phyloP scores from a whole-genome alignment of 2,888 invertebrate genomes.

The Callinectes sapidus region DNA sequence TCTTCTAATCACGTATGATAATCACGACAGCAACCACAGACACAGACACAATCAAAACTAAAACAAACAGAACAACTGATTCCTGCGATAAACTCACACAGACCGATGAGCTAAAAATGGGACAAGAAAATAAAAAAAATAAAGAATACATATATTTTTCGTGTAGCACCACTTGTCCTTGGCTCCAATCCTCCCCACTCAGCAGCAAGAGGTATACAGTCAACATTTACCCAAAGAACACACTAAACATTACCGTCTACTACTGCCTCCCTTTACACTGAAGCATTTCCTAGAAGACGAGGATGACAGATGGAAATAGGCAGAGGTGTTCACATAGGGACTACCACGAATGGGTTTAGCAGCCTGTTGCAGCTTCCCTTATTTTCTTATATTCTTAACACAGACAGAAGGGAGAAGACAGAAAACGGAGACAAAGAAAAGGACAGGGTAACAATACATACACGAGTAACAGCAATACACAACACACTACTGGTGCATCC shows the following conservation, averaged over 20 bases:
- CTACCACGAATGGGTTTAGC: too few species aligned
- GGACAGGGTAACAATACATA: neutral
- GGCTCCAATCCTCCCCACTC: neutral
- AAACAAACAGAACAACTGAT: too few species aligned
- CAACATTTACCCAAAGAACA: neutral
- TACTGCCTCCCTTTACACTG: neutral
- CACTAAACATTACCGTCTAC: conserved; percentile 8
- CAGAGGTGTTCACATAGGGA: too few species aligned
- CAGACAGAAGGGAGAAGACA: neutral
- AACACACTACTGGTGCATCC: neutral
- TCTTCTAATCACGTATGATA: too few species aligned
- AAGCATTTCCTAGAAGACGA: neutral
- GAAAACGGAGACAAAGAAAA: neutral
- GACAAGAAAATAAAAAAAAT: neutral
- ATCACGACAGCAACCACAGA: too few species aligned
- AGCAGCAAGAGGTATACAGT: neutral
- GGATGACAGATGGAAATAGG: too few species aligned
- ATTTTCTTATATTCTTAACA: too few species aligned
- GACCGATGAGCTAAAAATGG: too few species aligned
- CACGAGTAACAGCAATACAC: neutral
- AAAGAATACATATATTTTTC: neutral
- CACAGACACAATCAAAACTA: too few species aligned
- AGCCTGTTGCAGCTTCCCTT: too few species aligned
- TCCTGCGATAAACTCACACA: too few species aligned
- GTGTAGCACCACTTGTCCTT: neutral